Base-by-base conservation (phyloP, 2,888 invertebrate species). In the Drosophila mettleri region DNA sequence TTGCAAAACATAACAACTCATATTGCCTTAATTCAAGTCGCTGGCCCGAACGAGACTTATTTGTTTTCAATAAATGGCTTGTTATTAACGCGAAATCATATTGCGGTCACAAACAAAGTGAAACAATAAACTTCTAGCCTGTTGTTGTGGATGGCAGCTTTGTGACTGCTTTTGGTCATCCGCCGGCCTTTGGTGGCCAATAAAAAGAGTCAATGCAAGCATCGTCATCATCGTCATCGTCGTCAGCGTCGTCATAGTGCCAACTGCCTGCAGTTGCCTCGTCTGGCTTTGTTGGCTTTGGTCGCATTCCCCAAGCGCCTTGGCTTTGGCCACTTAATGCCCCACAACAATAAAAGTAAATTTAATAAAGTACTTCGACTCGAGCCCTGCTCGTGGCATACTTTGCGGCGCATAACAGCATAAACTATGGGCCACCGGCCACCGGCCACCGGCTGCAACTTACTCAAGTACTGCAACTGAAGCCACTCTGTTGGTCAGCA, bases 341-440 rank as follows among this genome's bases (percentile, higher is more conserved):
- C 60, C 85, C 78, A 79, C 82, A 87, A 78, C 73, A 88, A 85
- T 80, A 83, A 86, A 87, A 83, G 72, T 73, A 74, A 86, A 83
- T 85, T 78, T 75, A 80, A 74, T 78, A 80, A 73, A 81, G 81
- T 67, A 74, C 79, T 83, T 63, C 74, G 74, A 69, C 76, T 69
- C 66, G 55, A 58, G 65, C 62, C 36, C 27, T 60, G 60, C 77
- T 64, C 66, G 75, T 86, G 68, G 88, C 86, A 84, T 86, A 84
- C 86, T 83, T 82, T 82, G 78, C 66, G 82, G 89, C 72, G 69
- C 80, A 87, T 78, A 86, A 74, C 72, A 78, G 80, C 86, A 85
- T 73, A 86, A 85, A 83, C 88, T 79, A 80, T 78, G 64, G 60
- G 70, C 41, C 64, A 62, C 46, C 38, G 57, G 57, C 43, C 62